phyloP scores from a whole-genome alignment of 2,888 invertebrate species.

The Tethea ocularis region DNA sequence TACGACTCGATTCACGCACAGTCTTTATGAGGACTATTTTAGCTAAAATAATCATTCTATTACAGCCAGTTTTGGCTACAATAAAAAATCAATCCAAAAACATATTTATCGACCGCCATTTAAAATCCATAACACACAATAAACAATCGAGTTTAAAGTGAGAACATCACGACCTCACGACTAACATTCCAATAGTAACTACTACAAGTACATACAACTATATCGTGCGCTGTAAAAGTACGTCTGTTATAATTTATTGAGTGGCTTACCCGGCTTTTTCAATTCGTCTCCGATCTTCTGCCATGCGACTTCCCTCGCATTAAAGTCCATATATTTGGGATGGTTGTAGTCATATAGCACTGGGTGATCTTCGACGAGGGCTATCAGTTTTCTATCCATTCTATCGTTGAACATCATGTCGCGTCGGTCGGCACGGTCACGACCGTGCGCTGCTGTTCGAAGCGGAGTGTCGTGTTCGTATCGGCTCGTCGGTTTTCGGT shows the following conservation, averaged over 20 bases:
- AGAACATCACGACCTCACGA: neutral
- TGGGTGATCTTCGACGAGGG: constrained; percentile 59
- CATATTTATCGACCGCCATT: too few relatives aligned
- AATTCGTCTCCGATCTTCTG: constrained; percentile 76
- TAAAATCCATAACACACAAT: neutral
- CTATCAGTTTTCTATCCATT: constrained; percentile 62
- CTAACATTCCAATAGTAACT: constrained; percentile 2
- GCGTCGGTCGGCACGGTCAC: neutral
- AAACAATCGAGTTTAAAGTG: neutral
- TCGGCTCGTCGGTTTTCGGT: constrained; percentile 10
- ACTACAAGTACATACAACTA: neutral
- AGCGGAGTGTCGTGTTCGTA: constrained; percentile 8
- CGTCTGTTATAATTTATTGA: constrained; percentile 16
- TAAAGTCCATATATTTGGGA: constrained; percentile 72
- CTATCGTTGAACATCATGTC: constrained; percentile 56
- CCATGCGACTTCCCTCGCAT: constrained; percentile 74
- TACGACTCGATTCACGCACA: too few relatives aligned
- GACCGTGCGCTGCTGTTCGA: neutral
- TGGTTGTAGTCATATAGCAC: constrained; percentile 68
- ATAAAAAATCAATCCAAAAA: too few relatives aligned
- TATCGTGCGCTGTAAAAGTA: constrained; percentile 47
- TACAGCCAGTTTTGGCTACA: too few relatives aligned
- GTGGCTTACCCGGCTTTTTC: constrained; percentile 65
- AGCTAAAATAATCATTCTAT: too few relatives aligned
- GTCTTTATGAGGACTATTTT: too few relatives aligned